Conservation (phyloP, 2,888 invertebrate species). For the Thera britannica region DNA sequence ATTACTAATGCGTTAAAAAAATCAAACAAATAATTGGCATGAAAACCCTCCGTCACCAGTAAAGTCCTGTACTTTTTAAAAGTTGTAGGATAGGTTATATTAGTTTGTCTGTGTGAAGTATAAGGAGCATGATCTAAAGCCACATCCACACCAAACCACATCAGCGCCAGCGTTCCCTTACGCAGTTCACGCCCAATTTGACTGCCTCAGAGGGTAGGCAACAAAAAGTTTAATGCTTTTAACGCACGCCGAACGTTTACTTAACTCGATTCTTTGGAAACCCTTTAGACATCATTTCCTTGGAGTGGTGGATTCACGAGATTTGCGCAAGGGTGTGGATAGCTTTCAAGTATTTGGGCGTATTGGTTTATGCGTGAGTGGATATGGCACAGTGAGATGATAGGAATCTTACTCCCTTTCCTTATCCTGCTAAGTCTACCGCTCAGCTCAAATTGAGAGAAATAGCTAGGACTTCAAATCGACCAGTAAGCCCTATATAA, state of each 20-base stretch:
- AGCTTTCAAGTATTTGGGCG: conserved; percentile 9
- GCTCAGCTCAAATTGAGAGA: neutral
- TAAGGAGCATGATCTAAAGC: neutral
- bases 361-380: conserved; percentile 11
- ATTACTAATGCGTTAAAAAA: no score
- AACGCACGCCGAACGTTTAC: conserved; percentile 57
- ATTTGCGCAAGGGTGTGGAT: conserved; percentile 23
- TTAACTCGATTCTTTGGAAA: conserved; percentile 53
- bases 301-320: conserved; percentile 29
- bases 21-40: no score
- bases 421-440: neutral
- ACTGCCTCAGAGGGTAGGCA: conserved; percentile 54
- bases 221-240: conserved; percentile 68
- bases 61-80: no score
- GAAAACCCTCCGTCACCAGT: no score
- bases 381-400: conserved; percentile 1
- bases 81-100: no score
- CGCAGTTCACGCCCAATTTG: conserved; percentile 68
- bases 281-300: conserved; percentile 32
- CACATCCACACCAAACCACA: conserved; percentile 22
- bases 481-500: no score
- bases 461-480: no score
- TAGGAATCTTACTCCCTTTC: neutral
- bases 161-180: conserved; percentile 40
- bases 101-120: no score